These are phyloP conservation scores for Argyra leucocephala DNA, from an alignment of 2,888 invertebrate genomes.

Conservation along the genomic window DNA sequence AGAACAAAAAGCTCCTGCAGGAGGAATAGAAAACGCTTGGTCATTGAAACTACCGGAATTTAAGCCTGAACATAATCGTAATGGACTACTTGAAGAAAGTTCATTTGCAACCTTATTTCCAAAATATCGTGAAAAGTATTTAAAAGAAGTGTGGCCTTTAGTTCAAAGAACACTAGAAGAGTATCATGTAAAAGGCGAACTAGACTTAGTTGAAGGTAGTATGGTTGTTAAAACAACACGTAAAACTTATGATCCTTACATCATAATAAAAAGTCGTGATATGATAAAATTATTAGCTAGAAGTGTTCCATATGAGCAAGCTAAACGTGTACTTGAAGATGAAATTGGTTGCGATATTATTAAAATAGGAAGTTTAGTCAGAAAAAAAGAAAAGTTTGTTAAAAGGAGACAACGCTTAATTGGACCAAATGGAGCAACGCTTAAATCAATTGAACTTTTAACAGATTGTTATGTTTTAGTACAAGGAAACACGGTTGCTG, in stretches of 20 bases:
- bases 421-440: conserved; percentile 94
- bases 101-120: conserved; percentile 96
- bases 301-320: conserved; percentile 95
- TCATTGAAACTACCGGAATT: conserved; percentile 77
- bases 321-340: conserved; percentile 75
- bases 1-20: conserved; percentile 33
- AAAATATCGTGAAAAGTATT: conserved; percentile 91
- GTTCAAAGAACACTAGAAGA: conserved; percentile 77
- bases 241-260: conserved; percentile 98
- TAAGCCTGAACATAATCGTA: conserved; percentile 77
- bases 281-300: conserved; percentile 88
- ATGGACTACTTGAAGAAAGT: conserved; percentile 77
- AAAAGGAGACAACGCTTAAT: conserved; percentile 89
- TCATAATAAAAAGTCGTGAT: conserved; percentile 92
- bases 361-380: conserved; percentile 83
- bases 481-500: conserved; percentile 94
- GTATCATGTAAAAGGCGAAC: conserved; percentile 70
- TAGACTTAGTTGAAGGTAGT: conserved; percentile 88
- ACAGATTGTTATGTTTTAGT: conserved; percentile 94
- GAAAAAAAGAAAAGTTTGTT: conserved; percentile 87
- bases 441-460: conserved; percentile 91
- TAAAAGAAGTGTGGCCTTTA: conserved; percentile 90
- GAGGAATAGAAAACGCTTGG: conserved; percentile 78
- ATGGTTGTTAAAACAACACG: conserved; percentile 89
- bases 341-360: conserved; percentile 91